These are phyloP conservation scores for Emydocephalus ijimae DNA, from an alignment of 2,113 vertebrate genomes.

Conservation along the genomic window DNA sequence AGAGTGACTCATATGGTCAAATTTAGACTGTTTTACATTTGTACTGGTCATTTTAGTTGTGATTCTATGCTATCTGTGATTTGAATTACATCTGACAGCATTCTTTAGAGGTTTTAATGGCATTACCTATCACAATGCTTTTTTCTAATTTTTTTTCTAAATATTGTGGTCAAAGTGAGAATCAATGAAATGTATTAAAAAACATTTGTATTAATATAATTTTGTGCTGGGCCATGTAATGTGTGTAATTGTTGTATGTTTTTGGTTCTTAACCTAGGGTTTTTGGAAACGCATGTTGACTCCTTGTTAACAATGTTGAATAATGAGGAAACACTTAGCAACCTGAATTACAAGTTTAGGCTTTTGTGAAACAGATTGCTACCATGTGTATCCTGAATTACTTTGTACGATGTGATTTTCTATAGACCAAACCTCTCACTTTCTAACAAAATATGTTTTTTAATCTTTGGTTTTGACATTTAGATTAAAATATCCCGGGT, in stretches of 20 bases:
- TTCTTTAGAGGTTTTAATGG: not conserved
- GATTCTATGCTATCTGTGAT: not conserved
- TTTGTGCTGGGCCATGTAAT: not conserved
- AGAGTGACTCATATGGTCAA: too few relatives aligned
- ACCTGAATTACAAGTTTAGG: not conserved
- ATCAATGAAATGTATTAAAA: not conserved
- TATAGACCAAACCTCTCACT: not conserved
- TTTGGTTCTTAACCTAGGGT: not conserved
- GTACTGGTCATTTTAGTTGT: not conserved
- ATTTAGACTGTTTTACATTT: not conserved
- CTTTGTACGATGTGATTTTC: not conserved
- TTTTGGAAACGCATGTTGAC: not conserved
- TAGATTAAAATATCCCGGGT: not conserved
- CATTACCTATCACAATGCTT: not conserved
- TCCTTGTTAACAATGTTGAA: not conserved
- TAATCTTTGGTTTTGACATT: not conserved
- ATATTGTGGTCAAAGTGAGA: not conserved
- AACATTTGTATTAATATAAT: not conserved
- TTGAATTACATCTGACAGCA: not conserved
- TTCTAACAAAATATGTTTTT: not conserved
- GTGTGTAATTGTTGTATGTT: not conserved
- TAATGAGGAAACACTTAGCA: not conserved
- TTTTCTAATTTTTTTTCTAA: not conserved
- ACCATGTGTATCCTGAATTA: not conserved
- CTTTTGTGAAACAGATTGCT: not conserved